Percentiles rank a stretch among this genome's conserved stretches.
Conservation (phyloP, 2,797 vertebrate genomes). For the Luscinia megarhynchos region DNA sequence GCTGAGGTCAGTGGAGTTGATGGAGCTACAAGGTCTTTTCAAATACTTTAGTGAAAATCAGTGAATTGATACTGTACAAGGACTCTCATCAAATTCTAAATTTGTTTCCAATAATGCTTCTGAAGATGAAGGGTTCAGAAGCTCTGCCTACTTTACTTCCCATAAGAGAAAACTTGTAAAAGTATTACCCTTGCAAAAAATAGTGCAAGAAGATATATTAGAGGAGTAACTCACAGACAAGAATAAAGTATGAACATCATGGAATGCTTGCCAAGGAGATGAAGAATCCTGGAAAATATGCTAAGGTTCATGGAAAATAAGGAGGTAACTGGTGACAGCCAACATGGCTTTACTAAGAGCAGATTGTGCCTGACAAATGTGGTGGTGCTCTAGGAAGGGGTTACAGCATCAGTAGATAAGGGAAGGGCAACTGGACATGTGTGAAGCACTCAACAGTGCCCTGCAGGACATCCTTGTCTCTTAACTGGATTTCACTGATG, state of each 20-base stretch:
- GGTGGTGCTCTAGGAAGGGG: background rate
- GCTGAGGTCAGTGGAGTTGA: background rate
- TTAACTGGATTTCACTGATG: background rate
- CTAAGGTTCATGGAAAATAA: background rate
- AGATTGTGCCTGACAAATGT: background rate
- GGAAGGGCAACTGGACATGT: background rate
- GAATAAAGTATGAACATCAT: background rate
- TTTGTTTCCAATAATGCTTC: background rate
- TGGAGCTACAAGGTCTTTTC: background rate
- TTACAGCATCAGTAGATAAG: background rate
- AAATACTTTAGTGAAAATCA: background rate
- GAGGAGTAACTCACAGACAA: background rate
- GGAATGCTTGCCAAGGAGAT: background rate
- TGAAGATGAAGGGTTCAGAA: background rate
- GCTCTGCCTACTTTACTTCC: background rate
- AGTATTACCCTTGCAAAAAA: background rate
- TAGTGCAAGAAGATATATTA: background rate
- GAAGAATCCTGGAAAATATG: background rate
- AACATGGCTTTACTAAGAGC: background rate
- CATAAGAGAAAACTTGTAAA: background rate
- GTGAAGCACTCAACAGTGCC: background rate
- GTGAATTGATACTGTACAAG: background rate
- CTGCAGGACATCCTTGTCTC: background rate
- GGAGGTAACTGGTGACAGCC: background rate
- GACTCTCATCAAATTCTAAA: background rate